Percentiles rank a stretch among this genome's conserved stretches.
Evolutionary conservation across 2,113 vertebrate genomes (phyloP).

Genomic region (Gallinago media): DNA sequence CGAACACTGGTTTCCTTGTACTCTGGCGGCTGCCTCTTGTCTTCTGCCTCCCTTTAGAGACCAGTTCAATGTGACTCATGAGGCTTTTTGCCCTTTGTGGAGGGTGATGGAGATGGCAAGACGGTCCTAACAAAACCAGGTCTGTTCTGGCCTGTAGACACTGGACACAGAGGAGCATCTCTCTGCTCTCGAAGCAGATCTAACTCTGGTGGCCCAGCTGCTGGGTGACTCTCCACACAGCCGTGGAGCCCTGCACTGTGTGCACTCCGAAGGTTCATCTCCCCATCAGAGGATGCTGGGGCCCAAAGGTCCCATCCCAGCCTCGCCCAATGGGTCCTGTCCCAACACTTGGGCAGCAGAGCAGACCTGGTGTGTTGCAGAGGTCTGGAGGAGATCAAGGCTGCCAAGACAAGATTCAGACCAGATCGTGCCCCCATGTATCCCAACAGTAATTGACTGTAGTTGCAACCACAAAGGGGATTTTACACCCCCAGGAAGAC

Average conservation of each 20-base stretch:
- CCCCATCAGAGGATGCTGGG: not conserved
- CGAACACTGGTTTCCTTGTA: not conserved
- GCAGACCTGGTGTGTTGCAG: not conserved
- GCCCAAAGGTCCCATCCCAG: not conserved
- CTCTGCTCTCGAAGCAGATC: not conserved
- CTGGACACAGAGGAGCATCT: not conserved
- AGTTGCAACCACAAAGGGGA: slow-evolving; percentile 15
- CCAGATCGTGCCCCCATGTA: not conserved
- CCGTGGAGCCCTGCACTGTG: fast-evolving
- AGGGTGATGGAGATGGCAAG: fast-evolving
- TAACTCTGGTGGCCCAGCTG: not conserved
- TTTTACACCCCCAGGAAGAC: slow-evolving; percentile 34
- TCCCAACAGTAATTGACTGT: not conserved
- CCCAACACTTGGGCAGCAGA: fast-evolving
- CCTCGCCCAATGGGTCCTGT: fast-evolving
- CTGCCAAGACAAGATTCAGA: not conserved
- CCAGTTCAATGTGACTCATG: fast-evolving
- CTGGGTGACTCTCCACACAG: not conserved
- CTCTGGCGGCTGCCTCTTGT: not conserved
- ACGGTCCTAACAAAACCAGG: not conserved
- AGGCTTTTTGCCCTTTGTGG: not conserved
- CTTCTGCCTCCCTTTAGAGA: not conserved
- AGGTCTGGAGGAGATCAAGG: not conserved
- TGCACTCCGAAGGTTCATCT: fast-evolving
- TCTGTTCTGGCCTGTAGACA: not conserved